Percentiles rank a stretch among this genome's conserved stretches.
Conservation (phyloP, 1,140 invertebrate genomes). For the Lucilia sericata region DNA sequence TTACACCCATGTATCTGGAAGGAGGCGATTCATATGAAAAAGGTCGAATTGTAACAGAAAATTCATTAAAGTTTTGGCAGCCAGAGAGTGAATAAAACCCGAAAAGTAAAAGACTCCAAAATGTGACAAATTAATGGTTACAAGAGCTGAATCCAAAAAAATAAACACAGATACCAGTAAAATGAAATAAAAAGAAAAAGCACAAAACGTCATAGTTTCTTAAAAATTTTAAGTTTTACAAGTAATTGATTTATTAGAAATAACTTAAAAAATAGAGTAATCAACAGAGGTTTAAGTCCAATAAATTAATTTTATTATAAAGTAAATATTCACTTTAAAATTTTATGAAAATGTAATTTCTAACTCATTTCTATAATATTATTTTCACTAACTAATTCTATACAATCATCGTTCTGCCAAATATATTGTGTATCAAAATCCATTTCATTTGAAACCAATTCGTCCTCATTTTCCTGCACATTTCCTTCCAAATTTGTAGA, state of each 20-base stretch:
- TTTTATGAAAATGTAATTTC: too few relatives aligned
- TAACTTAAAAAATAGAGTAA: too few relatives aligned
- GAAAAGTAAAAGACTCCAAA: background rate
- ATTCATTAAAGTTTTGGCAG: constrained; percentile 74
- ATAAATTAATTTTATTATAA: too few relatives aligned
- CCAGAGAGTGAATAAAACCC: background rate
- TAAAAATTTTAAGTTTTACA: too few relatives aligned
- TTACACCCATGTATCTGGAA: constrained; percentile 84
- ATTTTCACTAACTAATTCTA: background rate
- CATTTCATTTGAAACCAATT: constrained; percentile 46
- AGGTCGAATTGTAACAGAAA: constrained; percentile 74
- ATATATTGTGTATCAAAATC: background rate
- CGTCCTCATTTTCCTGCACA: background rate
- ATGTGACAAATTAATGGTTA: background rate
- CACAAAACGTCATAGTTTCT: too few relatives aligned
- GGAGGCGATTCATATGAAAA: constrained; percentile 72
- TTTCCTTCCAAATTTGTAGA: background rate
- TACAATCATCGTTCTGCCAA: background rate
- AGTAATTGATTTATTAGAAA: too few relatives aligned
- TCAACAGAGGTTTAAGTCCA: too few relatives aligned
- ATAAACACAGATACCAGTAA: background rate
- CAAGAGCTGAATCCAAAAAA: background rate
- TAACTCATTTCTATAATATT: background rate
- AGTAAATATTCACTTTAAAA: too few relatives aligned
- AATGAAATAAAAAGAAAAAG: background rate